Percentiles rank a stretch among this genome's conserved stretches.
phyloP scores from a whole-genome alignment of 1,140 invertebrate species.

The Aphaenogaster ashmeadi region DNA sequence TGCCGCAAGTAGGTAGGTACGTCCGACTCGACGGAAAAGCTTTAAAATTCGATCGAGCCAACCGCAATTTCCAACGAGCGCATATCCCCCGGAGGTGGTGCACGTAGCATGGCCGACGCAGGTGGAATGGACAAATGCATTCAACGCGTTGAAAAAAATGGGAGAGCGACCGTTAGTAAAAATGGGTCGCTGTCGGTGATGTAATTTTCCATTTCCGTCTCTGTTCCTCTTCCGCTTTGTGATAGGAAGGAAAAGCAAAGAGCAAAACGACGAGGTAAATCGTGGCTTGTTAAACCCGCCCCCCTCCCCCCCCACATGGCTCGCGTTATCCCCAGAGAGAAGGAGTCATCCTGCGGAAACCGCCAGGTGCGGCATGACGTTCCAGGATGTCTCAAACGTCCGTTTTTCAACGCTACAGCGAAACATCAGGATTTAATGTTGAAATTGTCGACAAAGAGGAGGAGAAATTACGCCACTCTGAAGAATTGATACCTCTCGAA shows the following conservation, averaged over 20 bases:
- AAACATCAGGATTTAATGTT: not conserved
- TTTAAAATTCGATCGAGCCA: conserved; percentile 61
- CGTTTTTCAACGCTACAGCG: not conserved
- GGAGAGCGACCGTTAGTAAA: conserved; percentile 13
- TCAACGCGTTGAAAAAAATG: conserved; percentile 4
- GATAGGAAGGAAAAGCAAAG: not conserved
- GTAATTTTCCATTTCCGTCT: conserved; percentile 21
- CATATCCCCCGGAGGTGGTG: conserved; percentile 1
- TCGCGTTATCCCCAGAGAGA: not conserved
- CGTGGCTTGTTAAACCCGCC: not conserved
- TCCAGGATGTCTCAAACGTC: not conserved
- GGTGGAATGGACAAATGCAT: conserved; percentile 13
- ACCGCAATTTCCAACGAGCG: conserved; percentile 47
- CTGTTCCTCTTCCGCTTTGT: not conserved
- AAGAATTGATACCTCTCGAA: not conserved
- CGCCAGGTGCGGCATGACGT: conserved; percentile 3
- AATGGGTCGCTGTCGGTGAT: conserved; percentile 28
- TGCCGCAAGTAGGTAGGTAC: conserved; percentile 2
- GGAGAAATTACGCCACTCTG: not conserved
- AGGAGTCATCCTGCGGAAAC: not conserved
- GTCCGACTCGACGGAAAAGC: conserved; percentile 30
- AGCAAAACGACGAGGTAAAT: conserved; percentile 34
- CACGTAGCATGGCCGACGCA: not conserved
- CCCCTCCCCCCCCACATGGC: not conserved
- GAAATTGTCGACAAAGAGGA: not conserved